phyloP scores from a whole-genome alignment of 2,797 vertebrate species.

The Micrastur ruficollis region DNA sequence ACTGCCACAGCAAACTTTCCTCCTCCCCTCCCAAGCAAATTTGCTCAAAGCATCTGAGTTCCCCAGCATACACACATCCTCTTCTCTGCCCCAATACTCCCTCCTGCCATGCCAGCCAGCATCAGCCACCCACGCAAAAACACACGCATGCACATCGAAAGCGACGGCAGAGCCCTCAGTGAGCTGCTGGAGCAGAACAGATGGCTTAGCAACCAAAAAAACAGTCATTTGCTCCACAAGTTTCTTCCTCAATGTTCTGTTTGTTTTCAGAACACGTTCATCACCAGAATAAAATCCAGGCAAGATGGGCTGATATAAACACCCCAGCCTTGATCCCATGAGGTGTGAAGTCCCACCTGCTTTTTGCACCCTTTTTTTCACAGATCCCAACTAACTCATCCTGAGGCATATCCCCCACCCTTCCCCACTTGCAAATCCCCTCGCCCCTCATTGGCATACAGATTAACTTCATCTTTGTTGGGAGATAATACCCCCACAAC shows the following conservation, averaged over 20 bases:
- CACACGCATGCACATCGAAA: not conserved
- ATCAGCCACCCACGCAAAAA: constrained; percentile 29
- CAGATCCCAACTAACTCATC: not conserved
- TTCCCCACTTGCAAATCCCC: not conserved
- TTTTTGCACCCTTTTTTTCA: not conserved
- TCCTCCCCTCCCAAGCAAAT: not conserved
- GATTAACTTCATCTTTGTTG: not conserved
- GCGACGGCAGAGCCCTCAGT: not conserved
- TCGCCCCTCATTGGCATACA: not conserved
- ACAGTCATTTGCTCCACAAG: constrained; percentile 55
- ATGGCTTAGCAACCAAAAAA: constrained; percentile 68
- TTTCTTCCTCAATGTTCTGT: constrained; percentile 60
- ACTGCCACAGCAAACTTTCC: not conserved
- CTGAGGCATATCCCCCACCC: not conserved
- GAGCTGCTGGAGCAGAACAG: constrained; percentile 65
- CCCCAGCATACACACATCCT: not conserved
- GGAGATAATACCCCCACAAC: not conserved
- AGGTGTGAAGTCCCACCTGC: constrained; percentile 36
- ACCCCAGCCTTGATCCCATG: not conserved
- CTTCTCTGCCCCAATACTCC: not conserved
- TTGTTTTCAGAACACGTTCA: constrained; percentile 64
- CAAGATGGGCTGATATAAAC: constrained; percentile 41
- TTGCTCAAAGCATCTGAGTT: not conserved
- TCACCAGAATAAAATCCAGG: constrained; percentile 37
- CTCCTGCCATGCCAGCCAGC: constrained; percentile 26